A percentile compares a stretch with the other conserved stretches of the same genome.
Conservation (phyloP, 1,140 invertebrate species). For the Brachionus paranguensis region DNA sequence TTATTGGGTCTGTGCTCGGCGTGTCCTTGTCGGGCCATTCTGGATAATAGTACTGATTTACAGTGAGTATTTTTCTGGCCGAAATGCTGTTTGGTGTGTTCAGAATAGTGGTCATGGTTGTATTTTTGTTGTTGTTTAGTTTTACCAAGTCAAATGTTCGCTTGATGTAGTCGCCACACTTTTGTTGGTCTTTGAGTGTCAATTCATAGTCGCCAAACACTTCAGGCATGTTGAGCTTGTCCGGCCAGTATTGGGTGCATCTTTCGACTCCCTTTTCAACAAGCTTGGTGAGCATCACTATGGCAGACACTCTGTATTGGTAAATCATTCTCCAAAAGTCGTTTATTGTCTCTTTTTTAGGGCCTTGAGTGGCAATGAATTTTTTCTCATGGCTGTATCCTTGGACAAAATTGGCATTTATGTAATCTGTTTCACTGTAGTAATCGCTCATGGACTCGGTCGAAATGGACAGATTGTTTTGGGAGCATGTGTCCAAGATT, state of each 20-base stretch:
- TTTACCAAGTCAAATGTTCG: conserved; percentile 28
- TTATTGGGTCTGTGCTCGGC: conserved; percentile 23
- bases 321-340: conserved; percentile 97
- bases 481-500: neutral
- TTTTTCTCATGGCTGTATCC: conserved; percentile 95
- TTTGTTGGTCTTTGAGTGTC: conserved; percentile 12
- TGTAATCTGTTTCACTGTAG: conserved; percentile 66
- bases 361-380: conserved; percentile 94
- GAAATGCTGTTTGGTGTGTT: neutral
- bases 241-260: conserved; percentile 89
- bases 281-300: conserved; percentile 84
- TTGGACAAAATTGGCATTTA: conserved; percentile 95
- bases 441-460: conserved; percentile 1
- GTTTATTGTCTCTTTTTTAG: conserved; percentile 78
- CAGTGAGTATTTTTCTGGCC: conserved; percentile 63
- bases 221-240: conserved; percentile 58
- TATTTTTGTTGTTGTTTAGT: neutral
- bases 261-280: conserved; percentile 80
- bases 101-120: neutral
- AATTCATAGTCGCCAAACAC: conserved; percentile 1
- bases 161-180: conserved; percentile 23
- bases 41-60: conserved; percentile 87
- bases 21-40: conserved; percentile 84
- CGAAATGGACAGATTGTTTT: conserved; percentile 11
- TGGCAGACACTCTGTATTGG: conserved; percentile 80